A percentile compares a stretch with the other conserved stretches of the same genome.
phyloP scores from a whole-genome alignment of 2,797 vertebrate genomes.

The Cyprinodon diabolis region DNA sequence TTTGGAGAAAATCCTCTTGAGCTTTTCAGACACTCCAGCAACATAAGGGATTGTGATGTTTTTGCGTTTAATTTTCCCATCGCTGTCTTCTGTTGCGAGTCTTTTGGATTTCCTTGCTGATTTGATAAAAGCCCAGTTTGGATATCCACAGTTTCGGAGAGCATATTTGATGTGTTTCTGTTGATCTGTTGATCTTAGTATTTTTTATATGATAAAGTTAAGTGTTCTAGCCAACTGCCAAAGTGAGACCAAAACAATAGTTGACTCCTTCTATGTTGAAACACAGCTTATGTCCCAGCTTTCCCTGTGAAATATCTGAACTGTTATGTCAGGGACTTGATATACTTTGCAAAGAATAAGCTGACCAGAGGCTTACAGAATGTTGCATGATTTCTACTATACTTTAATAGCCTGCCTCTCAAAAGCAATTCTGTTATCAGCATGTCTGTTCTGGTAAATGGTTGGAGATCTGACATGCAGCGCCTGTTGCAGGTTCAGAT shows the following conservation, averaged over 20 bases:
- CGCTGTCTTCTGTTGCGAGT: too few species aligned
- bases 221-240: neutral
- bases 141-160: too few species aligned
- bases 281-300: neutral
- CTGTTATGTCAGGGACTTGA: neutral
- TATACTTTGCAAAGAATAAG: neutral
- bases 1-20: too few species aligned
- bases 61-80: too few species aligned
- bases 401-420: constrained; percentile 8
- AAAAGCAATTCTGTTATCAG: constrained; percentile 29
- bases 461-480: constrained; percentile 43
- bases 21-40: too few species aligned
- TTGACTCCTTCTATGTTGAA: neutral
- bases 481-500: neutral
- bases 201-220: neutral
- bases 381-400: neutral
- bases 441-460: constrained; percentile 55
- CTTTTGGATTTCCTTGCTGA: too few species aligned
- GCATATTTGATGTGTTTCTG: too few species aligned
- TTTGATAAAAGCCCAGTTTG: too few species aligned
- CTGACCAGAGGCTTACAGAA: neutral
- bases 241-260: neutral
- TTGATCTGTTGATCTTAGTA: too few species aligned
- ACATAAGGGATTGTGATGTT: too few species aligned
- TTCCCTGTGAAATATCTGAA: neutral